Percentiles rank a stretch among this genome's conserved stretches.
Evolutionary conservation across 2,888 invertebrate species (phyloP).

Genomic region (Chorisops tibialis): DNA sequence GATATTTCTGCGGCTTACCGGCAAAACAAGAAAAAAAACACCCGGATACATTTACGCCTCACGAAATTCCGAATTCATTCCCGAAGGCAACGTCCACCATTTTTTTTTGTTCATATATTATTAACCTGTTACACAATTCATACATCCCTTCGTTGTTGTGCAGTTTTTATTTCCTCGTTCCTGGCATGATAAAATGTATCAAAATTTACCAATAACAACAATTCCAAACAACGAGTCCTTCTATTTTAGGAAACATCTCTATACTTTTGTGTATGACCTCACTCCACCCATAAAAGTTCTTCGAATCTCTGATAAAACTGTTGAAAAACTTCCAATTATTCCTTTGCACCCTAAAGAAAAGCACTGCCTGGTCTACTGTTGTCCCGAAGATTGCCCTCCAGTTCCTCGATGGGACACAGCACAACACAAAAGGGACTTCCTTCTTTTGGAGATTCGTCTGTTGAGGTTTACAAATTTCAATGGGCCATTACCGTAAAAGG

Average conservation of each 20-base stretch:
- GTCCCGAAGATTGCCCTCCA: constrained; percentile 8
- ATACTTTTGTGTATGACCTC: no score
- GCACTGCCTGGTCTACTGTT: constrained; percentile 8
- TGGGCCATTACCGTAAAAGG: background rate
- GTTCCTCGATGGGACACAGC: background rate
- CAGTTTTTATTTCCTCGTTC: no score
- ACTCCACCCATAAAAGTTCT: no score
- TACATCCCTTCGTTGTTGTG: background rate
- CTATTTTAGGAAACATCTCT: no score
- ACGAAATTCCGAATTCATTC: background rate
- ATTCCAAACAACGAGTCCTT: no score
- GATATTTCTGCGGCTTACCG: background rate
- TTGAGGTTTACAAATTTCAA: constrained; percentile 5
- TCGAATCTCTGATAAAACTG: constrained; percentile 4
- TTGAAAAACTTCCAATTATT: constrained; percentile 17
- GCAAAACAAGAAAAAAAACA: background rate
- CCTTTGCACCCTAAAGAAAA: constrained; percentile 11
- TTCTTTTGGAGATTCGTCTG: constrained; percentile 13
- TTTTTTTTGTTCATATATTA: background rate
- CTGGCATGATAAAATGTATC: no score
- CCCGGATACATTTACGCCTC: background rate
- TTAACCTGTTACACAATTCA: background rate
- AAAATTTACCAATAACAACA: no score
- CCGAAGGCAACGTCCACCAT: background rate
- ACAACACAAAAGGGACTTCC: background rate